Percentiles rank a stretch among this genome's conserved stretches.
Evolutionary conservation across 2,797 vertebrate species (phyloP).

Genomic region (Pempheris klunzingeri): DNA sequence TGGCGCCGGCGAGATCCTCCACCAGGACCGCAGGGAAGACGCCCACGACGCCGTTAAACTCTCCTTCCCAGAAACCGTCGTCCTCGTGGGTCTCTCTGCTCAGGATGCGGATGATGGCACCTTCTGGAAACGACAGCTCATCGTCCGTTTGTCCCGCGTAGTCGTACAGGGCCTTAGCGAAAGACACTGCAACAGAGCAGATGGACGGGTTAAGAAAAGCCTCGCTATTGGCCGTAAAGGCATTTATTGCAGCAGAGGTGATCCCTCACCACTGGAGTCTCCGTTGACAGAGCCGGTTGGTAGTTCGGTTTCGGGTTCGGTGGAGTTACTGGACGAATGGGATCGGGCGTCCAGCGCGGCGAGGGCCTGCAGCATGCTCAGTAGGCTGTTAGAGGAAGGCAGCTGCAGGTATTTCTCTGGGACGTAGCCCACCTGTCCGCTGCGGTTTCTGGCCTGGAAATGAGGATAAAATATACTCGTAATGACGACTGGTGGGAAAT

Average conservation of each 20-base stretch:
- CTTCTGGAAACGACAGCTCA: constrained; percentile 95
- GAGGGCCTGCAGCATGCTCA: constrained; percentile 95
- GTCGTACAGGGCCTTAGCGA: constrained; percentile 97
- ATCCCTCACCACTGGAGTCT: constrained; percentile 89
- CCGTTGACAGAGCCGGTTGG: constrained; percentile 87
- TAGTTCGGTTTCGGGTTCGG: constrained; percentile 88
- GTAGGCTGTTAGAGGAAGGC: constrained; percentile 93
- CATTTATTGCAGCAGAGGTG: accelerated
- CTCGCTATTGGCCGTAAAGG: not conserved
- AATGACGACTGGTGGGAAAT: not conserved
- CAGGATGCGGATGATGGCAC: constrained; percentile 95
- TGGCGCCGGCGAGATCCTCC: constrained; percentile 87
- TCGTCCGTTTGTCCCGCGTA: constrained; percentile 95
- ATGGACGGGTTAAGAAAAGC: not conserved
- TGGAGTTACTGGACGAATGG: constrained; percentile 95
- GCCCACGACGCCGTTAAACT: constrained; percentile 90
- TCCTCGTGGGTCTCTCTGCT: constrained; percentile 96
- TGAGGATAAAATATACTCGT: not conserved
- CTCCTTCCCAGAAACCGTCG: constrained; percentile 98
- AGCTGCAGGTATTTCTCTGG: constrained; percentile 98
- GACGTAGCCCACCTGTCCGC: constrained; percentile 94
- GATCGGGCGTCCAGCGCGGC: constrained; percentile 92
- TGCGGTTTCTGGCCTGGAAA: constrained; percentile 92
- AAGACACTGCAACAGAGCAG: constrained; percentile 84
- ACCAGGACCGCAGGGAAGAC: constrained; percentile 96